Conservation (phyloP, 1,140 invertebrate species). For the Camponotus vicinus region DNA sequence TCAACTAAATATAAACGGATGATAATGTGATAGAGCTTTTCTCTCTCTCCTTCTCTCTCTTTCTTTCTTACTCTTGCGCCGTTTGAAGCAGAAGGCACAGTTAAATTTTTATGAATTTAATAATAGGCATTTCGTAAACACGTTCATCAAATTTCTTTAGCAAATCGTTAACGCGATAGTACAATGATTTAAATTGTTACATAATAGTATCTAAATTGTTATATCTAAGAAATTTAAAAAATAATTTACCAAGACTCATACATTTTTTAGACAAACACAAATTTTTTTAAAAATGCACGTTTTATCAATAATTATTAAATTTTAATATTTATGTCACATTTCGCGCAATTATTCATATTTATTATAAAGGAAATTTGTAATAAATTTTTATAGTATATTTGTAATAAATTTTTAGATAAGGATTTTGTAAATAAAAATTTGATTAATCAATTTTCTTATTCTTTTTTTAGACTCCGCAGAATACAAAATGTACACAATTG, state of each 20-base stretch:
- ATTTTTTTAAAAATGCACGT: background rate
- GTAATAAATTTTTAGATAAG: too few relatives aligned
- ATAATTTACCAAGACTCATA: background rate
- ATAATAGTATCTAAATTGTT: too few relatives aligned
- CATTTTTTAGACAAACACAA: background rate
- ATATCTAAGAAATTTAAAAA: too few relatives aligned
- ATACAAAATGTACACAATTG: background rate
- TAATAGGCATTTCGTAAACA: background rate
- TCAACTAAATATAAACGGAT: slow-evolving; percentile 83
- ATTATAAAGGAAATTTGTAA: background rate
- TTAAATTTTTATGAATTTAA: slow-evolving; percentile 1
- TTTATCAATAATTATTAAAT: background rate
- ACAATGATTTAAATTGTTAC: background rate
- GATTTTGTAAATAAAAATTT: background rate
- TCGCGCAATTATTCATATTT: background rate
- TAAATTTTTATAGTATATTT: too few relatives aligned
- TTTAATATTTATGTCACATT: background rate
- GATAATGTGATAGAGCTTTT: slow-evolving; percentile 22
- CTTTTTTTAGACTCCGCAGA: background rate
- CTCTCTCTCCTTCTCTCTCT: background rate
- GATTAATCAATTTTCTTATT: background rate
- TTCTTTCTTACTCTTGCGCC: background rate
- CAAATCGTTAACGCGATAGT: background rate
- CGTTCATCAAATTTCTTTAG: background rate
- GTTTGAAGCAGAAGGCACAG: background rate